phyloP scores from a whole-genome alignment of 2,888 invertebrate species.

The Rhyacophila evoluta region DNA sequence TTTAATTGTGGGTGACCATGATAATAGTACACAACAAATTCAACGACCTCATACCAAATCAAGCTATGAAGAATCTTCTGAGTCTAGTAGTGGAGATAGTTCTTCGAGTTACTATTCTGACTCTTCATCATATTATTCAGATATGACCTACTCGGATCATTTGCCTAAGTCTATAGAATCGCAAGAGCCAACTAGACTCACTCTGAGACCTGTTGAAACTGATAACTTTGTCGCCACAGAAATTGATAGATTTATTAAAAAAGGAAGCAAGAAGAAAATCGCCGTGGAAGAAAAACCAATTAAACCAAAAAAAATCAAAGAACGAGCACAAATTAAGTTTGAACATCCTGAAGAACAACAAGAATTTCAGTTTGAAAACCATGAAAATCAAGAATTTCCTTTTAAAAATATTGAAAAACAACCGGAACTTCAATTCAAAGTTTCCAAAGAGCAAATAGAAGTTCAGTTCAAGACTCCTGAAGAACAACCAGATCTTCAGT shows the following conservation, averaged over 20 bases:
- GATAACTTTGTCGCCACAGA: not conserved
- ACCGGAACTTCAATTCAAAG: too few relatives aligned
- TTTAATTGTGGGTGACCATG: not conserved
- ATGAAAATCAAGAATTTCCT: too few relatives aligned
- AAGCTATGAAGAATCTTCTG: not conserved
- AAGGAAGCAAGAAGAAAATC: not conserved
- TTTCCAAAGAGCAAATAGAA: too few relatives aligned
- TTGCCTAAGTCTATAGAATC: slow-evolving; percentile 5
- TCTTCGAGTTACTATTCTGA: not conserved
- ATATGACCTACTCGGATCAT: not conserved
- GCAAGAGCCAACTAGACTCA: not conserved
- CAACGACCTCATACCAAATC: not conserved
- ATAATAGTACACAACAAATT: not conserved
- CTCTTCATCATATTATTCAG: not conserved
- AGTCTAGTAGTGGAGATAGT: not conserved
- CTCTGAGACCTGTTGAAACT: not conserved
- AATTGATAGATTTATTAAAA: not conserved
- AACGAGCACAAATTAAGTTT: too few relatives aligned
- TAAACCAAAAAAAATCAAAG: too few relatives aligned
- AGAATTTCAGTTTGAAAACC: too few relatives aligned
- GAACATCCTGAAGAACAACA: too few relatives aligned
- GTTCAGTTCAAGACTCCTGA: too few relatives aligned
- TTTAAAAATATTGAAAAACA: too few relatives aligned
- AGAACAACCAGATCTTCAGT: too few relatives aligned
- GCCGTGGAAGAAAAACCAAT: too few relatives aligned